Base-by-base conservation (phyloP, 2,797 vertebrate genomes). In the Crypturellus tataupa region DNA sequence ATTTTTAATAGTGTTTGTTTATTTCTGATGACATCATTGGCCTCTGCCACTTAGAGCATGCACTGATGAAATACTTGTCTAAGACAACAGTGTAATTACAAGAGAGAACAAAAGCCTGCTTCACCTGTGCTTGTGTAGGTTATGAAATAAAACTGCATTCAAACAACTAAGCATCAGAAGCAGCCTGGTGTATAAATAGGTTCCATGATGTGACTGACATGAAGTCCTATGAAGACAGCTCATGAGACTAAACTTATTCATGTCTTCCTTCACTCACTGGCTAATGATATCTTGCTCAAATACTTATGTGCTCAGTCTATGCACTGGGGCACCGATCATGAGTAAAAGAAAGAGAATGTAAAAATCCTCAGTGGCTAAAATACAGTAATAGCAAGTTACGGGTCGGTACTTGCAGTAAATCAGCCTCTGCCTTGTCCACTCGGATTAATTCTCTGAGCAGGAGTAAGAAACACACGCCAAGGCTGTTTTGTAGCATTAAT, bases 281-380 rank as follows among this genome's bases (percentile, higher is more conserved):
- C 94, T 96, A 96, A 96, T 97, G 95, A 97, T 96, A 95, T 79
- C 95, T 86, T 95, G 75, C 73, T 60, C 39, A 91, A 47, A 86
- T 91, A 84, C 68, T 44, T 68, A 0, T 92, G 90, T 87, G 75
- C 88, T 96, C 96, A 95, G 82, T 86, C 73, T 11, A 2, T 92
- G 42, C 92, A 87, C 87, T 93, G 95, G 90, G 95, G 80, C 17
- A 27, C 46, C 69, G 78, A 87, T 59, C 33, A 65, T 95, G 93
- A 95, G 89, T 80, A 89, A 47, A 93, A 81, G 90, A 70, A 71
- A 31, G 85, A 76, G 82, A 85, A 95, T 87, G 89, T 81, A n/a
- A 84, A 79, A 83, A 40, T 40, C 72, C 58, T 53, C 1, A 24
- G 79, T 58, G 73, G 87, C 69, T 87, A 87, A 76, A 86, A 55